Percentiles rank a stretch among this genome's conserved stretches.
Conservation (phyloP, 2,888 invertebrate genomes). For the Trichogramma evanescens region DNA sequence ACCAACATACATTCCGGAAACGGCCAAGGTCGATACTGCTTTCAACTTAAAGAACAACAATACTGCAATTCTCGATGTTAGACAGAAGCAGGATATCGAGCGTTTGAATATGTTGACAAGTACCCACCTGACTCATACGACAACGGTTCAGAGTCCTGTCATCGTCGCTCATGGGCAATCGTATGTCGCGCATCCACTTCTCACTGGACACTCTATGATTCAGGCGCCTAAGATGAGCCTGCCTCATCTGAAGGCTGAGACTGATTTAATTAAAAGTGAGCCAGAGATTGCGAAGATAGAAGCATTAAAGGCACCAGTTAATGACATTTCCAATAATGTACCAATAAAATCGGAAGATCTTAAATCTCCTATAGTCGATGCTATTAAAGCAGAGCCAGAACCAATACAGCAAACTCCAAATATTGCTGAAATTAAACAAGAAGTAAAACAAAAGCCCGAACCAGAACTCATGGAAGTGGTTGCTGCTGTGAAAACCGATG, state of each 20-base stretch:
- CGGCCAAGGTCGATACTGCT: conserved; percentile 42
- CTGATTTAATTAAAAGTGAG: no score
- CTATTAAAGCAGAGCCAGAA: conserved; percentile 17
- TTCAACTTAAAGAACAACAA: conserved; percentile 35
- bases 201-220: no score
- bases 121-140: conserved; percentile 56
- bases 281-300: no score
- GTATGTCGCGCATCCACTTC: conserved; percentile 31
- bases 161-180: conserved; percentile 45
- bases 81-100: conserved; percentile 36
- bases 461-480: conserved; percentile 30
- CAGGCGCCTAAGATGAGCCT: no score
- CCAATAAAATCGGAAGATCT: conserved; percentile 17
- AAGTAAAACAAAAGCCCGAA: conserved; percentile 23
- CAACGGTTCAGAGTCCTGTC: conserved; percentile 48
- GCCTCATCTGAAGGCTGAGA: no score
- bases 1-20: conserved; percentile 44
- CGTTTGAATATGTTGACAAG: conserved; percentile 55
- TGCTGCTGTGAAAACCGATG: conserved; percentile 26
- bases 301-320: no score
- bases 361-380: conserved; percentile 1
- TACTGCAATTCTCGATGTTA: conserved; percentile 30
- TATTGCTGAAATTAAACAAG: conserved; percentile 1
- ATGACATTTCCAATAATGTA: background rate
- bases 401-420: conserved; percentile 6